These are phyloP conservation scores for Phylloscopus trochilus DNA, from an alignment of 2,113 vertebrate genomes.

Conservation along the genomic window DNA sequence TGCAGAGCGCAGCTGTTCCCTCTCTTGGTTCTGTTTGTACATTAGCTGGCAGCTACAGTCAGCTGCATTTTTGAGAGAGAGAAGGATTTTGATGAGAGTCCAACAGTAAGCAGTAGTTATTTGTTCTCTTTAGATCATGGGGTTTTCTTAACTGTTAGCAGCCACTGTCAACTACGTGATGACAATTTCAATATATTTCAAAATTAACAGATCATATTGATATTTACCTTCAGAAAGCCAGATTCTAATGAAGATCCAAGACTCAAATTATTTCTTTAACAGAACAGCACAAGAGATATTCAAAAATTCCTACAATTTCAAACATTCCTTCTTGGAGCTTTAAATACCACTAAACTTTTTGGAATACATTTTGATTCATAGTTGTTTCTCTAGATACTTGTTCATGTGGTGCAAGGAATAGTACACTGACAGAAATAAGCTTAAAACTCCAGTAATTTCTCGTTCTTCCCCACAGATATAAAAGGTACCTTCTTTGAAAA, in stretches of 20 bases:
- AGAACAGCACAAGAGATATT: neutral
- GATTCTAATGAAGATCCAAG: neutral
- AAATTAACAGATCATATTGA: neutral
- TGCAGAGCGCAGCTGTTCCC: constrained; percentile 56
- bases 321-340: neutral
- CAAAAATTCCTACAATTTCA: neutral
- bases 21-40: constrained; percentile 53
- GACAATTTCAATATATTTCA: neutral
- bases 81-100: constrained; percentile 31
- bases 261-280: neutral
- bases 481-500: neutral
- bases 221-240: neutral
- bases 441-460: neutral
- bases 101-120: constrained; percentile 45
- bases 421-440: neutral
- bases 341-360: neutral
- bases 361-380: neutral
- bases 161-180: neutral
- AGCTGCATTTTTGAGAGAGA: constrained; percentile 26
- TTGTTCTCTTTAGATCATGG: neutral
- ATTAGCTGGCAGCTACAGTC: constrained; percentile 42
- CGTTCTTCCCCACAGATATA: neutral
- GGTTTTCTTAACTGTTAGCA: constrained; percentile 7
- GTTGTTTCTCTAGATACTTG: neutral
- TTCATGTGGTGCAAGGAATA: neutral